A percentile compares a stretch with the other conserved stretches of the same genome.
phyloP scores from a whole-genome alignment of 2,113 vertebrate species.

The Lanius collurio region DNA sequence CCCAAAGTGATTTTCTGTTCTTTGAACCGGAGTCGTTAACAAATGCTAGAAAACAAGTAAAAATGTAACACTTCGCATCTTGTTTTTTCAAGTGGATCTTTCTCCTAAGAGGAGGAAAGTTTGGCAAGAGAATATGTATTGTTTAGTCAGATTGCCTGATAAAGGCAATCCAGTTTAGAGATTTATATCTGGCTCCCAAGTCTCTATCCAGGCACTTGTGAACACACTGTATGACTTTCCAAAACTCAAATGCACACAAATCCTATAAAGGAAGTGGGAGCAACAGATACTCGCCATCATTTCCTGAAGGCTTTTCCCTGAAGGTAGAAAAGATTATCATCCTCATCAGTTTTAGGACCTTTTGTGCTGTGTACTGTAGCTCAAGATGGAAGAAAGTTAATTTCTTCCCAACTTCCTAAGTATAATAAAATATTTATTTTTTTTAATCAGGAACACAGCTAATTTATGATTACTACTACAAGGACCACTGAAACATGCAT shows the following conservation, averaged over 20 bases:
- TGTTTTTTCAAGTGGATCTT: neutral
- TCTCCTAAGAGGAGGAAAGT: neutral
- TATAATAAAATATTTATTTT: neutral
- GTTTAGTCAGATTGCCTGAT: neutral
- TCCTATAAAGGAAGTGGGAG: neutral
- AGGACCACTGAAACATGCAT: neutral
- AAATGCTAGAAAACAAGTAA: neutral
- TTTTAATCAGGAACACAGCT: neutral
- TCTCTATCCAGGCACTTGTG: neutral
- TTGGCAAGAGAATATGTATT: neutral
- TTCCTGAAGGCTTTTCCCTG: neutral
- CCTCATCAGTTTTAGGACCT: neutral
- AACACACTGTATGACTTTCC: neutral
- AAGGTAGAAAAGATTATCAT: neutral
- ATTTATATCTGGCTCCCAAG: neutral
- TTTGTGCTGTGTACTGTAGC: neutral
- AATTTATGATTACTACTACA: neutral
- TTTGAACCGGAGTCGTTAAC: neutral
- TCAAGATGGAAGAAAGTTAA: neutral
- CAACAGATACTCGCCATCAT: neutral
- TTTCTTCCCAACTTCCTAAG: neutral
- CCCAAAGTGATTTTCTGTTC: neutral
- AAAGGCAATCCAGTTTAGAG: neutral
- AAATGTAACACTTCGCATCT: neutral
- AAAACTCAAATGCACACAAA: neutral